A percentile compares a stretch with the other conserved stretches of the same genome.
These are phyloP conservation scores for Amphiprion percula DNA, from an alignment of 2,113 vertebrate genomes.

Conservation along the genomic window DNA sequence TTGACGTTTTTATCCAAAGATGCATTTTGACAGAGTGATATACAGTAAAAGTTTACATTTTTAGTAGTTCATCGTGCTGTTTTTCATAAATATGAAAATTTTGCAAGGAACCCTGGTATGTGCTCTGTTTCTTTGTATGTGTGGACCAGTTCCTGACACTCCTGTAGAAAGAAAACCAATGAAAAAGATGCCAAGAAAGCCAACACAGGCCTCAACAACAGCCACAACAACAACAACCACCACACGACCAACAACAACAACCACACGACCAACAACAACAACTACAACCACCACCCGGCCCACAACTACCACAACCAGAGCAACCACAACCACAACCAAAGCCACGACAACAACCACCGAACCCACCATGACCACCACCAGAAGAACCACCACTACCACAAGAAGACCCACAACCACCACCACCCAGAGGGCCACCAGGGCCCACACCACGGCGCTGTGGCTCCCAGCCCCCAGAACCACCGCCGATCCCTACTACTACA, in stretches of 20 bases:
- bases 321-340: constrained; percentile 68
- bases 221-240: constrained; percentile 29
- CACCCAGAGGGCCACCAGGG: constrained; percentile 75
- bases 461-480: constrained; percentile 77
- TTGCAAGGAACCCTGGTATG: neutral
- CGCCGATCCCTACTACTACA: constrained; percentile 82
- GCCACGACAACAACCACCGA: constrained; percentile 77
- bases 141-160: constrained; percentile 48
- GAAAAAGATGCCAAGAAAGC: constrained; percentile 81
- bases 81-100: too few species aligned
- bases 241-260: constrained; percentile 50
- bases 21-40: too few species aligned
- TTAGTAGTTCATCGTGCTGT: too few species aligned
- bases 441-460: constrained; percentile 64
- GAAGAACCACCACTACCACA: constrained; percentile 77
- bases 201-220: constrained; percentile 42
- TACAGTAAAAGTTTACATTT: neutral
- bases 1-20: too few species aligned
- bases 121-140: constrained; percentile 1
- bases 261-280: constrained; percentile 66
- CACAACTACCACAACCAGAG: constrained; percentile 60
- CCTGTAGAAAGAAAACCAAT: constrained; percentile 67
- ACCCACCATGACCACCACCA: constrained; percentile 65
- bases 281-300: constrained; percentile 62
- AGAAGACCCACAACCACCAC: constrained; percentile 73